Evolutionary conservation across 2,797 vertebrate genomes (phyloP).

Genomic region (Scarus forsteni): DNA sequence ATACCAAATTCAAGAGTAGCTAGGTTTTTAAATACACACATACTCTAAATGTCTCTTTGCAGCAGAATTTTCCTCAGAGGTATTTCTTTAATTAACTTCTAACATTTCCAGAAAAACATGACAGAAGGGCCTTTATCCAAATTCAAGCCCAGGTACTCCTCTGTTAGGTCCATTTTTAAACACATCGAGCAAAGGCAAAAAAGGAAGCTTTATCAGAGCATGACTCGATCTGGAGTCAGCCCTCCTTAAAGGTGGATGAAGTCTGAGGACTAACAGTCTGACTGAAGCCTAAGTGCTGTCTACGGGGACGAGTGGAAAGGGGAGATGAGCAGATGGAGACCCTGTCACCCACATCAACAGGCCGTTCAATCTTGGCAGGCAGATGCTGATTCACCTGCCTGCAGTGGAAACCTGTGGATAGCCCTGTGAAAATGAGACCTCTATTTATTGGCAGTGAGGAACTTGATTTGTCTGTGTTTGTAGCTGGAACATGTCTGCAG

Average conservation of each 20-base stretch:
- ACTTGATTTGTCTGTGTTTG: constrained; percentile 16
- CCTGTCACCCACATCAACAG: constrained; percentile 31
- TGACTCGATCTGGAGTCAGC: constrained; percentile 14
- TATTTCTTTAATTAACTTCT: constrained; percentile 8
- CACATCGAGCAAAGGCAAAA: background rate
- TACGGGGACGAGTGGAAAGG: background rate
- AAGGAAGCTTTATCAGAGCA: background rate
- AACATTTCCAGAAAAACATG: background rate
- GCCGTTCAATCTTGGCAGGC: background rate
- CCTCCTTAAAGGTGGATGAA: background rate
- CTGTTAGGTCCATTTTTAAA: background rate
- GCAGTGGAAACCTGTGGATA: background rate
- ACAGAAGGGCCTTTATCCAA: background rate
- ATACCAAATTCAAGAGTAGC: constrained; percentile 18
- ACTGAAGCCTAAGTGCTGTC: constrained; percentile 21
- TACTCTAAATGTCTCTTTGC: background rate
- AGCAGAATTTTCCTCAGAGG: constrained; percentile 9
- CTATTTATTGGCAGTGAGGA: constrained; percentile 51
- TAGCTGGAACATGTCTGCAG: background rate
- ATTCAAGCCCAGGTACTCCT: constrained; percentile 1
- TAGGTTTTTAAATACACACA: background rate
- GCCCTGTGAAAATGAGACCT: constrained; percentile 12
- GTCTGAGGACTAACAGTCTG: constrained; percentile 2
- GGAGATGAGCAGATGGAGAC: constrained; percentile 10
- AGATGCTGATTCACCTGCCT: background rate